These are phyloP conservation scores for Sardinella longiceps DNA, from an alignment of 2,797 vertebrate species.

Conservation along the genomic window DNA sequence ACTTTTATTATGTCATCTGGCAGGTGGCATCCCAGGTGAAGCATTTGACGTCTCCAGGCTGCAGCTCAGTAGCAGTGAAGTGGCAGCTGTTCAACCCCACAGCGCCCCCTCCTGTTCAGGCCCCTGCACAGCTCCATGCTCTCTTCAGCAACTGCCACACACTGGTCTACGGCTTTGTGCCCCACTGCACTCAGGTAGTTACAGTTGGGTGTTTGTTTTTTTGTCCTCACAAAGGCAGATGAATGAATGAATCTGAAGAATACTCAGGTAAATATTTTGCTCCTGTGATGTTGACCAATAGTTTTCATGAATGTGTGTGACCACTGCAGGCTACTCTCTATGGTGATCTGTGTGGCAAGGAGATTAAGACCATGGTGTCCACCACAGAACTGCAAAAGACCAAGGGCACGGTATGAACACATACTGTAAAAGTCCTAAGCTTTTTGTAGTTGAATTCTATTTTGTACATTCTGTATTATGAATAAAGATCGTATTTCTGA, in stretches of 20 bases:
- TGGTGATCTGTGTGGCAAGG: conserved; percentile 76
- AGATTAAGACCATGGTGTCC: conserved; percentile 83
- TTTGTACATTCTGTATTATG: too few species aligned
- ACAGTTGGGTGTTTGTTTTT: too few species aligned
- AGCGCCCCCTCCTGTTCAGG: conserved; percentile 72
- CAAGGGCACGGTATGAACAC: conserved; percentile 82
- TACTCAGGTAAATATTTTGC: too few species aligned
- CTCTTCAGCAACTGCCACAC: conserved; percentile 80
- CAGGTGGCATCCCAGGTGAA: conserved; percentile 77
- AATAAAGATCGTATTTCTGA: too few species aligned
- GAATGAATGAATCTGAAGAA: too few species aligned
- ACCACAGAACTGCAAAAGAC: conserved; percentile 89
- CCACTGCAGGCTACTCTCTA: conserved; percentile 78
- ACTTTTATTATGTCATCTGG: neutral
- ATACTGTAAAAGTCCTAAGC: too few species aligned
- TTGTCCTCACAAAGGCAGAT: too few species aligned
- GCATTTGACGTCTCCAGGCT: conserved; percentile 75
- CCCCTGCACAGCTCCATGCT: conserved; percentile 80
- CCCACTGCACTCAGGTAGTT: conserved; percentile 85
- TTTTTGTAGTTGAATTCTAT: too few species aligned
- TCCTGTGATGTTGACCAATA: too few species aligned
- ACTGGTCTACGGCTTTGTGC: conserved; percentile 84
- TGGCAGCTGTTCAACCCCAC: conserved; percentile 80
- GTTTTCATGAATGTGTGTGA: neutral
- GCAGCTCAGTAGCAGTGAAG: conserved; percentile 83